Conservation (phyloP, 2,113 vertebrate genomes). For the Sylvia atricapilla region DNA sequence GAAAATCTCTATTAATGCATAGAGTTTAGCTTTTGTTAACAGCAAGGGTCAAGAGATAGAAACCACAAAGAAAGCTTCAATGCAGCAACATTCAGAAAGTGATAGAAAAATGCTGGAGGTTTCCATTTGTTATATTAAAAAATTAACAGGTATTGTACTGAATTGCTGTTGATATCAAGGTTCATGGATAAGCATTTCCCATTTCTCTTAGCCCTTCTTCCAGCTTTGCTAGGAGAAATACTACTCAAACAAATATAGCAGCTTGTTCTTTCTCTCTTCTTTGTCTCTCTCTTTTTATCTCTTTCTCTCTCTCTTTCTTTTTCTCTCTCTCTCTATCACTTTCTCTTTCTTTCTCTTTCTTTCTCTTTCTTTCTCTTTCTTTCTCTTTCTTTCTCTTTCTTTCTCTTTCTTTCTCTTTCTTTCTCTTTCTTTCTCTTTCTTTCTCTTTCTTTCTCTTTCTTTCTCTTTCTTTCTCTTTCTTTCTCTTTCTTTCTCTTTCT, state of each 20-base stretch:
- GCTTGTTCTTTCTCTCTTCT: rapidly evolving
- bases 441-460: too few relatives aligned
- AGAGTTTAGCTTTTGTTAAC: not conserved
- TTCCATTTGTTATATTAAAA: not conserved
- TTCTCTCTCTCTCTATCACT: rapidly evolving
- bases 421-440: too few relatives aligned
- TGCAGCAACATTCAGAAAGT: not conserved
- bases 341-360: too few relatives aligned
- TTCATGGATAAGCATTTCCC: not conserved
- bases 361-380: too few relatives aligned
- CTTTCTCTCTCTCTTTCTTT: rapidly evolving
- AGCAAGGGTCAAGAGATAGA: not conserved
- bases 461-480: rapidly evolving
- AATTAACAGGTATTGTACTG: not conserved
- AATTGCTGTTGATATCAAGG: not conserved
- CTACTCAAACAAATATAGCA: not conserved
- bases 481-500: not conserved
- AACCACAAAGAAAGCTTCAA: not conserved
- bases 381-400: too few relatives aligned
- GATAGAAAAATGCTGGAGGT: not conserved
- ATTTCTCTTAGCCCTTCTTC: not conserved
- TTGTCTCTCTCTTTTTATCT: rapidly evolving
- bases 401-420: too few relatives aligned
- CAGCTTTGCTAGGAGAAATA: not conserved
- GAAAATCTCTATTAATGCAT: not conserved